Conservation (phyloP, 2,888 invertebrate species). For the Julus scanicus region DNA sequence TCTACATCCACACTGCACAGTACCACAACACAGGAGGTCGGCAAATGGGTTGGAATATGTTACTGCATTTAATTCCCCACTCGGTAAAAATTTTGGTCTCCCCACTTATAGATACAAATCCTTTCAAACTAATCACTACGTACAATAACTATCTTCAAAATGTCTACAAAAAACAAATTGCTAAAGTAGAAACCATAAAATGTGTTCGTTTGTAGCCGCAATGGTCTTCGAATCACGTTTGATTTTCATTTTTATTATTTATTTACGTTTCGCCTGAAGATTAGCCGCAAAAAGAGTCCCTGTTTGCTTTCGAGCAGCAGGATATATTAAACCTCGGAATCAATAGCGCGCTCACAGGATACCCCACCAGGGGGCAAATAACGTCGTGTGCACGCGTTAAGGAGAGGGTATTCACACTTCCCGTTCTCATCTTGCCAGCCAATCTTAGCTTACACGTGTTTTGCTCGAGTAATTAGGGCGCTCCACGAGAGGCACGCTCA, state of each 20-base stretch:
- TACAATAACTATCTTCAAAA: too few relatives aligned
- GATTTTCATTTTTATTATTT: slow-evolving; percentile 16
- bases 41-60: too few relatives aligned
- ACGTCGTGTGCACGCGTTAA: slow-evolving; percentile 17
- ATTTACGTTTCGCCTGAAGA: slow-evolving; percentile 6
- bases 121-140: too few relatives aligned
- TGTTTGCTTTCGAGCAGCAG: slow-evolving; percentile 24
- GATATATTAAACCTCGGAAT: slow-evolving; percentile 36
- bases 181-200: too few relatives aligned
- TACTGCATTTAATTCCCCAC: too few relatives aligned
- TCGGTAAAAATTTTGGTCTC: too few relatives aligned
- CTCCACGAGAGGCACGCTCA: not conserved
- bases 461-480: slow-evolving; percentile 13
- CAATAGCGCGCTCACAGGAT: slow-evolving; percentile 30
- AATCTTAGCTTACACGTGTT: not conserved
- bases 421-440: not conserved
- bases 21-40: too few relatives aligned
- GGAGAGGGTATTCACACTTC: slow-evolving; percentile 42
- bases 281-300: slow-evolving; percentile 24
- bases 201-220: too few relatives aligned
- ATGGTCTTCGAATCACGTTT: not conserved
- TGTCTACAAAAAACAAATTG: too few relatives aligned
- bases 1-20: too few relatives aligned
- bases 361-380: slow-evolving; percentile 42
- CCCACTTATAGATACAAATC: too few relatives aligned